Percentiles rank a stretch among this genome's conserved stretches.
Conservation (phyloP, 2,113 vertebrate species). For the Patagioenas fasciata region DNA sequence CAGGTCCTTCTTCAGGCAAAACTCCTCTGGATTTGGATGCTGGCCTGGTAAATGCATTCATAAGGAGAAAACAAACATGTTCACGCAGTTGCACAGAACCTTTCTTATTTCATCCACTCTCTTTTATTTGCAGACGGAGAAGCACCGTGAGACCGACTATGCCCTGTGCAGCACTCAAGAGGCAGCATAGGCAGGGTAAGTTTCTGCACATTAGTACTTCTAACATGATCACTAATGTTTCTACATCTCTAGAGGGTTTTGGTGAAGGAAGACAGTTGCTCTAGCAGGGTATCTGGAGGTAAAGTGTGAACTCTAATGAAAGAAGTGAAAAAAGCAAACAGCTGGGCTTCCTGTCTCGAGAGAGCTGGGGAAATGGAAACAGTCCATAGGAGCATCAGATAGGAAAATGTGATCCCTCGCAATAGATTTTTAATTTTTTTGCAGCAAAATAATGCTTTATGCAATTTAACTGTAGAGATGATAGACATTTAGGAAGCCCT, state of each 20-base stretch:
- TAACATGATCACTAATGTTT: conserved; percentile 53
- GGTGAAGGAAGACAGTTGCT: conserved; percentile 35
- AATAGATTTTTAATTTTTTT: background rate
- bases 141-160: background rate
- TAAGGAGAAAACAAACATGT: background rate
- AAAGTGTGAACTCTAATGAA: conserved; percentile 55
- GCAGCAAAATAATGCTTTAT: background rate
- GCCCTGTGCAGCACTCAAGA: background rate
- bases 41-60: background rate
- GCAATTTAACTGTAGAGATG: background rate
- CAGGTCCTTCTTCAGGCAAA: background rate
- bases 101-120: background rate
- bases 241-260: conserved; percentile 39
- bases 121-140: background rate
- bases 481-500: background rate
- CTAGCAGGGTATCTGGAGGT: conserved; percentile 1
- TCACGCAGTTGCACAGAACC: background rate
- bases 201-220: conserved; percentile 38
- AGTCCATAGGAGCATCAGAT: background rate
- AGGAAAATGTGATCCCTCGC: background rate
- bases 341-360: background rate
- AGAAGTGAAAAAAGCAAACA: conserved; percentile 59
- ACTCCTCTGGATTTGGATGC: background rate
- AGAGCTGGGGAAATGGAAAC: conserved; percentile 6
- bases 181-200: background rate